Evolutionary conservation across 2,113 vertebrate genomes (phyloP), one percentile per base, ranked within the genome.

Genomic region (Emydura subglobosa): DNA sequence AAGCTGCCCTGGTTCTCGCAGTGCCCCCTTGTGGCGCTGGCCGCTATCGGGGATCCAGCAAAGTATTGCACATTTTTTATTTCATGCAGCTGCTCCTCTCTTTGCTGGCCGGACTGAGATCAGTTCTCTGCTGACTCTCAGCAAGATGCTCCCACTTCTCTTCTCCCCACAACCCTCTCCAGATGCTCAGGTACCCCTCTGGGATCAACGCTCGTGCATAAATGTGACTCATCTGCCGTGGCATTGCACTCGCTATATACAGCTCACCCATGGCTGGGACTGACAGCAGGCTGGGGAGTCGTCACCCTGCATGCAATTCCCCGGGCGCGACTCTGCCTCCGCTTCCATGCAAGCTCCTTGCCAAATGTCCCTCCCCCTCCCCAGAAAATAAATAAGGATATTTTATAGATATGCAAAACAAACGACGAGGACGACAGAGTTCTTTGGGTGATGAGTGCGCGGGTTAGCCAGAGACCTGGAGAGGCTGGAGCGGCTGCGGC

Each of bases 351-450:
- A 49, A 34, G 29, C 88, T 57, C 61, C 24, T 44, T 34, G 39
- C 27, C 31, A 42, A n/a, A 72, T 51, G 44, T 12, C 76, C 42
- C 76, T 42, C 49, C 44, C 2, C 53, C 74, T 49, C 51, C 49
- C 7, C 53, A 53, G 21, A 39, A 59, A 91, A 93, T 90, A 87
- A 92, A 94, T 94, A 82, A 68, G 76, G n/a, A 49, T 78, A 79
- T 91, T 87, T 91, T 93, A 83, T 90, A 90, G 86, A 54, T 92
- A 65, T 89, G 79, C 88, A 47, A 57, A 93, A 79, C 55, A 79
- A 54, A 86, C 86, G 6, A 42, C 50, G 50, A 34, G 49, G 12
- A 57, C 44, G 68, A 61, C 34, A 22, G 76, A 54, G 79, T 83
- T 82, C 39, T 92, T 55, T 68, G 87, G 82, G 50, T 34, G 59